Base-by-base conservation (phyloP, 2,888 invertebrate genomes). In the Pocota personata region DNA sequence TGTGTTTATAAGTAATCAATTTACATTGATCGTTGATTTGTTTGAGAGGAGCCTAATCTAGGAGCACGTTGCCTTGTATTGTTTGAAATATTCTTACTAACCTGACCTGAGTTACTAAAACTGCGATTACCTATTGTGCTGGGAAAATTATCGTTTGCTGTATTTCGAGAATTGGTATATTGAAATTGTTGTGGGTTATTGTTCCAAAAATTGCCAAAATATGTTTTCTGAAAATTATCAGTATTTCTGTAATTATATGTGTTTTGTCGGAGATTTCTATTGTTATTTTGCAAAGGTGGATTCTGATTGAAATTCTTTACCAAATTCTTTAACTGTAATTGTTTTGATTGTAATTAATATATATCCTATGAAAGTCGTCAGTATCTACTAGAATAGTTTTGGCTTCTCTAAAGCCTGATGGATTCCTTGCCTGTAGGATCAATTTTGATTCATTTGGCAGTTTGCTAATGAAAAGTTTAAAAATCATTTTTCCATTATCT, bases 311-410 rank as follows among this genome's bases (percentile, higher is more conserved):
- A 35, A 32, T 57, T 57, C 10, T 57, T 4, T 57, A 32, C 57
- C 57, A 55, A n/a, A n/a, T n/a, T n/a, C n/a, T n/a, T n/a, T n/a
- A n/a, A n/a, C n/a, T 1, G 21, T 57, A 57, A 57, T 35, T 35
- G 32, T 57, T 19, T 19, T 57, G 21, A 32, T 35, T 57, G 16
- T 57, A 35, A 35, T 16, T 57, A 16, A 35, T 35, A 16, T 35
- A 37, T 58, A 19, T 35, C 37, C 30, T 27, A 27, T 69, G 30
- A 62, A 62, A 73, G 14, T 73, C 16, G 12, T 62, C 62, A 10
- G 40, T 73, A 8, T 62, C 52, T 52, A 73, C 16, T 27, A 62
- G 37, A 62, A 62, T 62, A 0, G 5, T 8, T 32, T 32, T 58
- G 5, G 27, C 52, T 30, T 14, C 30, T 7, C 3, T 35, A 10